phyloP scores from a whole-genome alignment of 92 coral and sea anemone genomes.

The Parazoanthus swiftii region DNA sequence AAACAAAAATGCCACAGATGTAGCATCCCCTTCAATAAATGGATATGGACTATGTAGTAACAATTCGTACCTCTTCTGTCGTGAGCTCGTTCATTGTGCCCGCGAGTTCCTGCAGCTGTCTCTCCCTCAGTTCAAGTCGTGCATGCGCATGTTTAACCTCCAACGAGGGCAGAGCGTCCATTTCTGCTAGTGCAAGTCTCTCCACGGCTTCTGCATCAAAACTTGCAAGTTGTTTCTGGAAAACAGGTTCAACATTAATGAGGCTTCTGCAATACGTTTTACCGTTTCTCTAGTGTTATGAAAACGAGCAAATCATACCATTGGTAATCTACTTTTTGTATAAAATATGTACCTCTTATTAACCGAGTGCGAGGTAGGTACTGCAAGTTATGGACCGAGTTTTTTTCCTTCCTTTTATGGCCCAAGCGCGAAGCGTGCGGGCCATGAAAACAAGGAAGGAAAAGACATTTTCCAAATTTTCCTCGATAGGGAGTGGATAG shows the following conservation, averaged over 20 bases:
- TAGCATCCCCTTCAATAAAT: background rate
- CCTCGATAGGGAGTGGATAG: no score
- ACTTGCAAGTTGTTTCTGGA: constrained; percentile 82
- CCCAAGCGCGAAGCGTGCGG: no score
- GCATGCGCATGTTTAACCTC: constrained; percentile 95
- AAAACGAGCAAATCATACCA: background rate
- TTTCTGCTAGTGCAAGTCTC: constrained; percentile 70
- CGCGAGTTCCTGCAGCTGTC: constrained; percentile 91
- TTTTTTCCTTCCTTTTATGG: no score
- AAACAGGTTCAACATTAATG: background rate
- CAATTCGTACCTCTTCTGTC: constrained; percentile 78
- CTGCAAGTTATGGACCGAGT: no score
- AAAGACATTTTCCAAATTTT: no score
- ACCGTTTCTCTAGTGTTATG: background rate
- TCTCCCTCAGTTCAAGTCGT: constrained; percentile 87
- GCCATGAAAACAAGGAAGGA: no score
- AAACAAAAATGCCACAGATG: background rate
- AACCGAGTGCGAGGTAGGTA: no score
- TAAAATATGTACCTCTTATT: no score
- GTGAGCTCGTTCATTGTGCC: constrained; percentile 96
- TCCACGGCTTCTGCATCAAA: constrained; percentile 82
- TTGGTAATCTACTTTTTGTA: background rate
- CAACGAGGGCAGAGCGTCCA: constrained; percentile 81
- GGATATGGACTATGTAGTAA: no score
- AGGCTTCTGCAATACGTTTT: background rate